Evolutionary conservation across 2,888 invertebrate genomes (phyloP).

Genomic region (Antitype chi): DNA sequence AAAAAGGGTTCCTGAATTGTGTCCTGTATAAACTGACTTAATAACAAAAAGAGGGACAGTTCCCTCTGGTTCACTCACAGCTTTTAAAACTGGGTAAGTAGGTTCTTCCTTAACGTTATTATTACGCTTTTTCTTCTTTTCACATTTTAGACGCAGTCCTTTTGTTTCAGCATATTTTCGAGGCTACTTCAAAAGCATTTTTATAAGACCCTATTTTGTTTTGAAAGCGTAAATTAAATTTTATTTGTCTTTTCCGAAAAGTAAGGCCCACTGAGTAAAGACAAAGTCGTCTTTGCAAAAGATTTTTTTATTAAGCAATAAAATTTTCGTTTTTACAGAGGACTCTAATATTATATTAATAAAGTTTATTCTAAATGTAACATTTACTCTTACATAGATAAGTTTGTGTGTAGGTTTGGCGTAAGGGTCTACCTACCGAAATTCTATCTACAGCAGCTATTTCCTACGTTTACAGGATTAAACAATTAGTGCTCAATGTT

Average conservation of each 20-base stretch:
- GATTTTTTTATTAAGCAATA: slow-evolving; percentile 5
- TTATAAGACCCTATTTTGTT: slow-evolving; percentile 51
- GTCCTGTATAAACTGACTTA: slow-evolving; percentile 40
- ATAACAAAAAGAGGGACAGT: slow-evolving; percentile 46
- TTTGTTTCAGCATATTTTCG: slow-evolving; percentile 59
- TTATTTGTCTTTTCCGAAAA: slow-evolving; percentile 39
- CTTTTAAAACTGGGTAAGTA: slow-evolving; percentile 45
- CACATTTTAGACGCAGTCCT: slow-evolving; percentile 39
- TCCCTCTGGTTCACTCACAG: slow-evolving; percentile 37
- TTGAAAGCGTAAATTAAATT: slow-evolving; percentile 51
- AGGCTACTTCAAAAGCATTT: slow-evolving; percentile 53
- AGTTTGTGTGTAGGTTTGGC: background rate
- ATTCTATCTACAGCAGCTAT: background rate
- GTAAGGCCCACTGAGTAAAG: slow-evolving; percentile 20
- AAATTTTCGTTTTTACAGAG: background rate
- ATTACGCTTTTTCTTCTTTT: slow-evolving; percentile 38
- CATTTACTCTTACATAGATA: background rate
- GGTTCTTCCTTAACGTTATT: slow-evolving; percentile 44
- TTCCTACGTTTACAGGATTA: slow-evolving; percentile 19
- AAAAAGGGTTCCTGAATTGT: slow-evolving; percentile 47
- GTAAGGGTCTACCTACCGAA: background rate
- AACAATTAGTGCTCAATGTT: slow-evolving; percentile 41
- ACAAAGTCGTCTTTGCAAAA: slow-evolving; percentile 8
- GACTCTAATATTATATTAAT: background rate
- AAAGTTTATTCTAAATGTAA: background rate